Base-by-base conservation (phyloP, 2,888 invertebrate genomes). In the Metacarcinus magister region DNA sequence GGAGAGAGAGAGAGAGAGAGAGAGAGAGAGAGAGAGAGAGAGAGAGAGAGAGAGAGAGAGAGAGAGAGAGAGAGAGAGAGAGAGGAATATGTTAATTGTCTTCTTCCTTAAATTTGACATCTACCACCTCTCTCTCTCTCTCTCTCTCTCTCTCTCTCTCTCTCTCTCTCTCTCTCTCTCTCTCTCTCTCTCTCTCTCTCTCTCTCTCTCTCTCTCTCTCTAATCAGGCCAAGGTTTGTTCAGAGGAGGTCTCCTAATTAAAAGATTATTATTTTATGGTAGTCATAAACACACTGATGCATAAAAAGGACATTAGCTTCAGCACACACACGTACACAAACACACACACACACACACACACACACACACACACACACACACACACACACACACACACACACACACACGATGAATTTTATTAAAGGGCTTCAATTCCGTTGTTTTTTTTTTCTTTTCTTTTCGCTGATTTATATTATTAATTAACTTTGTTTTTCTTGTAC, bases 281-380 rank as follows among this genome's bases (percentile, higher is more conserved):
- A 23, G 67, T n/a, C 90, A 32, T 44, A 90, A 39, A 90, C 90
- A 90, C 32, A 5, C 39, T 43, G 43, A 39, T 23, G 23, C 90
- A 90, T 44, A 90, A 39, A 90, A 39, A 7, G 5, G 19, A 39
- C 67, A 67, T 67, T 67, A 67, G 7, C n/a, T 67, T 67, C n/a
- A n/a, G 23, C n/a, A 67, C 67, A 67, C 67, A 67, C 67, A 67
- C 67, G 5, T n/a, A 67, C 67, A 67, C 67, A 90, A 32, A 39
- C 90, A 90, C 90, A 90, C 90, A 90, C 90, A 90, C 90, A 90
- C 90, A 90, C 90, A 90, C 90, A 90, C 90, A 90, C 90, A 90
- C 90, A 90, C 90, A 90, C 90, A 90, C 89, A 89, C 89, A 89
- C 89, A 89, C 89, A 89, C 89, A 89, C 43, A 89, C 43, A 89